Percentiles rank a stretch among this genome's conserved stretches.
These are phyloP conservation scores for Leucozona laternaria DNA, from an alignment of 2,888 invertebrate genomes.

Conservation along the genomic window DNA sequence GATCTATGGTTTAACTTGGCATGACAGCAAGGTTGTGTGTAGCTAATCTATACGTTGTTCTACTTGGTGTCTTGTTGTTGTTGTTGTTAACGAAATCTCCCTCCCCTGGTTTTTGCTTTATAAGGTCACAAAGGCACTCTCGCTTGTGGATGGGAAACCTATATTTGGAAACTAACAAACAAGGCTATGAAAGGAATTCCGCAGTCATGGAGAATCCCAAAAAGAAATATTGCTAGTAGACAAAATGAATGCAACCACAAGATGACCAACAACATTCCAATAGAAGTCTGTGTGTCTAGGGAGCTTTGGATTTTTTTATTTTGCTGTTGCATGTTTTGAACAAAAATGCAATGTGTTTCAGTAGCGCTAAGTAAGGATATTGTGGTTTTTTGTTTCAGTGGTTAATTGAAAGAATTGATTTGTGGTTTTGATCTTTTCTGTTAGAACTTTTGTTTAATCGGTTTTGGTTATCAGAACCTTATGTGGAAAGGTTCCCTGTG, in stretches of 20 bases:
- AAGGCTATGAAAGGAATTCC: constrained; percentile 56
- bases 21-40: constrained; percentile 35
- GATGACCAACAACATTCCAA: constrained; percentile 47
- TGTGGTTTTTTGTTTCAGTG: neutral
- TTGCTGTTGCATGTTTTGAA: neutral
- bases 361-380: neutral
- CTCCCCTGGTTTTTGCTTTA: constrained; percentile 27
- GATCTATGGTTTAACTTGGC: constrained; percentile 61
- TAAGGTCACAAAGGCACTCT: constrained; percentile 60
- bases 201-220: constrained; percentile 60
- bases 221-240: constrained; percentile 45
- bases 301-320: constrained; percentile 1
- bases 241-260: constrained; percentile 57
- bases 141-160: constrained; percentile 59
- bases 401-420: constrained; percentile 50
- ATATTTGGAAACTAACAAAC: constrained; percentile 70
- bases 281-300: constrained; percentile 33
- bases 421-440: constrained; percentile 23
- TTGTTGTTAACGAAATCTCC: neutral
- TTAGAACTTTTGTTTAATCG: constrained; percentile 1
- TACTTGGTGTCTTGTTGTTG: constrained; percentile 23
- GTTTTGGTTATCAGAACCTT: constrained; percentile 16
- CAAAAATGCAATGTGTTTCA: neutral
- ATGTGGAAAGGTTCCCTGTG: neutral
- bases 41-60: constrained; percentile 29